Evolutionary conservation across 1,140 invertebrate species (phyloP), one percentile per base, ranked within the genome.

Genomic region (Stegodyphus dumicola): DNA sequence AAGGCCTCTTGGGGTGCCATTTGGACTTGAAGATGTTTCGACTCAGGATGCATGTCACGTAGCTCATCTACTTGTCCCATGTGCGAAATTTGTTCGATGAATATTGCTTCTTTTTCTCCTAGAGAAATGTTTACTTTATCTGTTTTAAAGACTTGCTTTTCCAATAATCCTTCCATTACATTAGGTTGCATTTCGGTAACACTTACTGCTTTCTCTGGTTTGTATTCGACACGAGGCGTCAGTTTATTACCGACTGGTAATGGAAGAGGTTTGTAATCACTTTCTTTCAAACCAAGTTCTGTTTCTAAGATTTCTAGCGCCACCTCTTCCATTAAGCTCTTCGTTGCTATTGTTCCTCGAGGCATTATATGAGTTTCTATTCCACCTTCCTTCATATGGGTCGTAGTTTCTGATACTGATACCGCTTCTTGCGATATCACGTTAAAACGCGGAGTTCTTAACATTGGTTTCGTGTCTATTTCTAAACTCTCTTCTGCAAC

Each of bases 221-320:
- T 86, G 52, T 65, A 78, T 48, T 86, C 75, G 9, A 94, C 79
- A 7, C 87, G 88, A 10, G 93, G 70, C 70, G 91, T 89, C 13
- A 93, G 93, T 13, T 86, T 85, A 88, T 88, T 91, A 92, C 13
- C 88, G 53, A 91, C 89, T 5, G 92, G 91, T 88, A 89, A 88
- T 33, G 64, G 56, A 33, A 56, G n/a, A 54, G 83, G 76, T 60
- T 73, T 86, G 66, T 87, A 83, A 48, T 69, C 73, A 15, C 48
- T 85, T 71, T 83, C 88, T 65, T 88, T 75, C 13, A 17, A 56
- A 10, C 52, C 73, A 11, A 74, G 13, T 65, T 87, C 80, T 75
- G 74, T 77, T 51, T 84, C 53, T 15, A 18, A 79, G 10, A 88
- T 69, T 70, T 74, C n/a, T 6, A 85, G 13, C 17, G 73, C 69